Percentiles rank a stretch among this genome's conserved stretches.
Evolutionary conservation across 2,888 invertebrate genomes (phyloP).

Genomic region (Rutpela maculata): DNA sequence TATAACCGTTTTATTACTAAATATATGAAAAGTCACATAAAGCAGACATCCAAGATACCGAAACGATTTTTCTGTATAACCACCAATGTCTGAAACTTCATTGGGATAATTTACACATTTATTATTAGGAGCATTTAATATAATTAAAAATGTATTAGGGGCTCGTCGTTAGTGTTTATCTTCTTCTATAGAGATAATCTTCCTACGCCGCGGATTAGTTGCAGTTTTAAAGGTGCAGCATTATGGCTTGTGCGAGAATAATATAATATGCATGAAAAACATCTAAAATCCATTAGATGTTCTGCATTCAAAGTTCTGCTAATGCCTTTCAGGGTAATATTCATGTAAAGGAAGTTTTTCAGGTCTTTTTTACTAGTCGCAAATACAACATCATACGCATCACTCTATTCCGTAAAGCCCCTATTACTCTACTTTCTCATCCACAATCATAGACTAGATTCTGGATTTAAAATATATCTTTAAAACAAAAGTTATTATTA

Average conservation of each 20-base stretch:
- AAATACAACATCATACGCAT: neutral
- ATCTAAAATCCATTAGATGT: neutral
- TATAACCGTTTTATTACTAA: conserved; percentile 36
- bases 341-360: neutral
- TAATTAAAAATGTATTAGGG: conserved; percentile 9
- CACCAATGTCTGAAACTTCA: neutral
- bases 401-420: no score
- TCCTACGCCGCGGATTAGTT: neutral
- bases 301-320: neutral
- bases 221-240: neutral
- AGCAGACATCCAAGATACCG: conserved; percentile 18
- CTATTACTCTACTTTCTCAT: no score
- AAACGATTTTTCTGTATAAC: conserved; percentile 25
- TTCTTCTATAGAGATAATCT: neutral
- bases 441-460: no score
- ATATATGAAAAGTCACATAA: conserved; percentile 26
- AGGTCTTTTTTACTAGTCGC: neutral
- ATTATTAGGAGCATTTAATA: neutral
- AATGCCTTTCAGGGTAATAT: neutral
- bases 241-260: neutral
- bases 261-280: neutral
- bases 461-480: no score
- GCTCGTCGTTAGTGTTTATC: neutral
- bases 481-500: no score
- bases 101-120: conserved; percentile 11